Evolutionary conservation across 2,888 invertebrate species (phyloP).

Genomic region (Rhyacophila evoluta): DNA sequence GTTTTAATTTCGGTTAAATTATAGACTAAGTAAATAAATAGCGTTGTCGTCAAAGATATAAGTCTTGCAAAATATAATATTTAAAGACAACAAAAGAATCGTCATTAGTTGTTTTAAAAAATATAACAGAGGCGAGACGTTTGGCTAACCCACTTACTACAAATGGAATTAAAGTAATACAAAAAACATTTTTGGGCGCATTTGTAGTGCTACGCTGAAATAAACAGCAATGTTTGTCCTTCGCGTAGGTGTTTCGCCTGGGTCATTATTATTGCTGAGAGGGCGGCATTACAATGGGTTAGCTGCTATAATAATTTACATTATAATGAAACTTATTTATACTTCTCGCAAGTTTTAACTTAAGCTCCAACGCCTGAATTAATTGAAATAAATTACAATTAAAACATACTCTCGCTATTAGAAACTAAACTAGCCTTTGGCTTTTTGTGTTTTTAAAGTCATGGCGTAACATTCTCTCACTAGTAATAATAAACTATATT

Average conservation of each 20-base stretch:
- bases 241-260: neutral
- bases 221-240: slow-evolving; percentile 4
- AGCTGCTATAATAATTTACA: neutral
- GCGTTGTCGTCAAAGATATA: no score
- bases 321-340: neutral
- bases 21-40: no score
- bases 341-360: neutral
- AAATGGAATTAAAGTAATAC: slow-evolving; percentile 24
- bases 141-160: neutral
- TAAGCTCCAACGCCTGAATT: neutral
- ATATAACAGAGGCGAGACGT: neutral
- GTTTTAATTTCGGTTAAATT: no score
- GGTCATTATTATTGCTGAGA: neutral
- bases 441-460: no score
- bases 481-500: no score
- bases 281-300: neutral
- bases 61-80: no score
- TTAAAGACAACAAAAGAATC: no score
- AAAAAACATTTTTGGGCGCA: slow-evolving; percentile 6
- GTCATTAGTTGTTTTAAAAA: no score
- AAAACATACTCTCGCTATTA: no score
- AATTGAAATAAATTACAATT: neutral
- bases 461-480: no score
- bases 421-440: no score
- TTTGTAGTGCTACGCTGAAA: neutral